These are phyloP conservation scores for Lydus trimaculatus DNA, from an alignment of 2,888 invertebrate genomes.

Conservation along the genomic window DNA sequence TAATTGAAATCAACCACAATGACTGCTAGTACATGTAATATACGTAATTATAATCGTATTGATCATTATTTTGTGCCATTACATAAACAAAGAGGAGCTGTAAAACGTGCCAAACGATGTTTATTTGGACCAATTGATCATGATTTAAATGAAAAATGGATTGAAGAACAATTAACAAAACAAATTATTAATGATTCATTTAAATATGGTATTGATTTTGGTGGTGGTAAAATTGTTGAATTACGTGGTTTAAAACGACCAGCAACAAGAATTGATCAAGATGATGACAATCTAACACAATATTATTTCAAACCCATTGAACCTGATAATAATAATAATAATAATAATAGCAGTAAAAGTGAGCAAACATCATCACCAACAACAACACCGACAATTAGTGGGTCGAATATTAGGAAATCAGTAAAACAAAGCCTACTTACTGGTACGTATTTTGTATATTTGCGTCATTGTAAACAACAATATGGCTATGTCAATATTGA, in stretches of 20 bases:
- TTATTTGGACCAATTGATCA: not conserved
- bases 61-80: slow-evolving; percentile 10
- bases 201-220: not conserved
- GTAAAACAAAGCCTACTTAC: slow-evolving; percentile 62
- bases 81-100: not conserved
- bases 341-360: not conserved
- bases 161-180: not conserved
- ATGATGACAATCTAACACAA: slow-evolving; percentile 4
- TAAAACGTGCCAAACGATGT: slow-evolving; percentile 5
- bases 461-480: slow-evolving; percentile 18
- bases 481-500: slow-evolving; percentile 45
- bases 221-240: not conserved
- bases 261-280: slow-evolving; percentile 6
- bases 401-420: not conserved
- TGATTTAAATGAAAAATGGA: slow-evolving; percentile 3
- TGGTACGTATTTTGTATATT: slow-evolving; percentile 58
- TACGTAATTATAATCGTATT: slow-evolving; percentile 5
- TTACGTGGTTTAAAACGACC: not conserved
- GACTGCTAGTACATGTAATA: slow-evolving; percentile 4
- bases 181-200: not conserved
- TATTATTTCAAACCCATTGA: slow-evolving; percentile 28
- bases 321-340: slow-evolving; percentile 11
- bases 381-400: not conserved
- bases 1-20: not conserved
- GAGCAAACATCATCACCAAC: not conserved